These are phyloP conservation scores for Vulpes vulpes DNA, from an alignment of 2,113 vertebrate genomes.

Conservation along the genomic window DNA sequence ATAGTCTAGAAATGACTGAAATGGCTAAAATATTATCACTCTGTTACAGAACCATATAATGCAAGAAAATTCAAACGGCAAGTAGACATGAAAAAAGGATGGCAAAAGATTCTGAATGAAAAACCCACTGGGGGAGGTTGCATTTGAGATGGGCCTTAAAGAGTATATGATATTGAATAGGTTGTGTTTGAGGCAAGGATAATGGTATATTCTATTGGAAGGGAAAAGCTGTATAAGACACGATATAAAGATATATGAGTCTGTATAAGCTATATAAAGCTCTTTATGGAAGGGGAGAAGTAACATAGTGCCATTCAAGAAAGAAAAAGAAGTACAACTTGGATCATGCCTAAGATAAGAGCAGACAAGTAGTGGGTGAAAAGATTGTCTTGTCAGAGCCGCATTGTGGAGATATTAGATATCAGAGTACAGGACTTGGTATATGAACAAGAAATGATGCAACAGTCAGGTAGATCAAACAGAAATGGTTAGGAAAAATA, in stretches of 20 bases:
- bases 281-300: neutral
- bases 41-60: neutral
- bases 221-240: neutral
- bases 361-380: neutral
- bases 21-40: neutral
- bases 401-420: neutral
- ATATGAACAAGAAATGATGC: neutral
- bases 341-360: neutral
- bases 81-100: slow-evolving; percentile 5
- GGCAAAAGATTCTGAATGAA: neutral
- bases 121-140: neutral
- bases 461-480: neutral
- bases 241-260: neutral
- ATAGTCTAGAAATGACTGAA: neutral
- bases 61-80: neutral
- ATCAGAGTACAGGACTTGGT: neutral
- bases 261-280: slow-evolving; percentile 8
- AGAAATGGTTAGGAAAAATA: neutral
- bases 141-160: neutral
- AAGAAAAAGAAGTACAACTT: neutral
- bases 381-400: neutral
- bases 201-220: neutral
- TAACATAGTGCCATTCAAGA: neutral
- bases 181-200: neutral
- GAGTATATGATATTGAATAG: neutral